A percentile compares a stretch with the other conserved stretches of the same genome.
Conservation (phyloP, 1,140 invertebrate genomes). For the Epicauta chinensis region DNA sequence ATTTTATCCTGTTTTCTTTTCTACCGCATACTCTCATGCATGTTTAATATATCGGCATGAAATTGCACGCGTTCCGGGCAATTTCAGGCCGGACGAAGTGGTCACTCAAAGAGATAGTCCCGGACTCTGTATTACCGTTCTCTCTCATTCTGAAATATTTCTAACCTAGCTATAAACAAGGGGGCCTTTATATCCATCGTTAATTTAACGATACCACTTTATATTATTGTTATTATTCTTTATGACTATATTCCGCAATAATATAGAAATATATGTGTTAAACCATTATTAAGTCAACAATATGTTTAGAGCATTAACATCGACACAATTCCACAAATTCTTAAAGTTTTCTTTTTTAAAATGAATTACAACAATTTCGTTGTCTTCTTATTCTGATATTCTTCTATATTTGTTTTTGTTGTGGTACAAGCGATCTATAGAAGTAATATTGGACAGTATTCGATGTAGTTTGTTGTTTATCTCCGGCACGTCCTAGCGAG, state of each 20-base stretch:
- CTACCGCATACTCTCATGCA: conserved; percentile 19
- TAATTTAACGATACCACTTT: conserved; percentile 28
- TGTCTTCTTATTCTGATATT: too few relatives aligned
- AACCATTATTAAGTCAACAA: too few relatives aligned
- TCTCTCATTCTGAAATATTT: conserved; percentile 10
- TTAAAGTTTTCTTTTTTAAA: too few relatives aligned
- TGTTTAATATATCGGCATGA: conserved; percentile 28
- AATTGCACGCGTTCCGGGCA: conserved; percentile 27
- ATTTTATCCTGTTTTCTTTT: conserved; percentile 24
- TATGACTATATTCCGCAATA: conserved; percentile 20
- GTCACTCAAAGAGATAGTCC: conserved; percentile 21
- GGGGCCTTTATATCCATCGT: conserved; percentile 23
- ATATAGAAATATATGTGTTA: conserved; percentile 11
- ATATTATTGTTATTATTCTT: conserved; percentile 30
- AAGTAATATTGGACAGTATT: conserved; percentile 3
- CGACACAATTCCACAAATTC: too few relatives aligned
- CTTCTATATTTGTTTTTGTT: too few relatives aligned
- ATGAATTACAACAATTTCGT: too few relatives aligned
- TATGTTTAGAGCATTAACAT: too few relatives aligned
- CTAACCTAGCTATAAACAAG: conserved; percentile 24
- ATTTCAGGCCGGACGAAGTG: conserved; percentile 26
- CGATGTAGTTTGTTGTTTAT: conserved; percentile 24
- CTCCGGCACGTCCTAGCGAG: conserved; percentile 31
- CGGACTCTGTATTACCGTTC: conserved; percentile 16
- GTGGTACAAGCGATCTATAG: too few relatives aligned